Evolutionary conservation across 1,140 invertebrate genomes (phyloP).

Genomic region (Stenopsyche tienmushanensis): DNA sequence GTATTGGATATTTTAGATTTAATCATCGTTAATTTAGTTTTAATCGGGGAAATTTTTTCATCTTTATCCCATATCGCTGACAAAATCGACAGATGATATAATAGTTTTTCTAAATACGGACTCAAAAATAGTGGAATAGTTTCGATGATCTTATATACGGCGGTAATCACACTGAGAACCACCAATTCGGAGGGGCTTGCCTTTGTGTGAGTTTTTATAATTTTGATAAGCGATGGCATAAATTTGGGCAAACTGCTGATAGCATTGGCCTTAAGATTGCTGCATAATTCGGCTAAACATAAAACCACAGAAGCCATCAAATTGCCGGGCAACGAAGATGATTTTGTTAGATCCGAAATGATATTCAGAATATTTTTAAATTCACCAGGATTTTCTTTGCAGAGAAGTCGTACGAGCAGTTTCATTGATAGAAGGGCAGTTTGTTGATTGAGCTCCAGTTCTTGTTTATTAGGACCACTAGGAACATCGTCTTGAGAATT

Average conservation of each 20-base stretch:
- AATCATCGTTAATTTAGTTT: constrained; percentile 61
- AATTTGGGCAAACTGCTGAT: constrained; percentile 72
- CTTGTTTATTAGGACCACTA: constrained; percentile 52
- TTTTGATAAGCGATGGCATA: constrained; percentile 73
- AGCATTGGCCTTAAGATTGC: constrained; percentile 70
- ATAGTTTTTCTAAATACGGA: constrained; percentile 76
- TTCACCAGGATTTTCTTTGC: constrained; percentile 59
- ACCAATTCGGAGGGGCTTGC: constrained; percentile 56
- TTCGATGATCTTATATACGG: constrained; percentile 78
- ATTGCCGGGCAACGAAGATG: constrained; percentile 63
- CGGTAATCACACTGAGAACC: constrained; percentile 63
- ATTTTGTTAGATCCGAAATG: constrained; percentile 62
- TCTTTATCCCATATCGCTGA: constrained; percentile 53
- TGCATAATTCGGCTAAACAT: constrained; percentile 78
- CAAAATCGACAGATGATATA: constrained; percentile 64
- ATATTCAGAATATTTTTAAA: constrained; percentile 66
- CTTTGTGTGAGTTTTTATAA: constrained; percentile 55
- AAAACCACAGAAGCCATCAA: constrained; percentile 73
- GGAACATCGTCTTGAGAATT: constrained; percentile 46
- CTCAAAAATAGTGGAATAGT: constrained; percentile 78
- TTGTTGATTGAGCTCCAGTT: constrained; percentile 71
- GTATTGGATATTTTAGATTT: constrained; percentile 66
- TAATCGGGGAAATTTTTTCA: constrained; percentile 57
- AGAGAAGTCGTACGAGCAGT: constrained; percentile 71
- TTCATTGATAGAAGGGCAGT: constrained; percentile 80